These are phyloP conservation scores for Megaceryle torquata DNA, from an alignment of 2,113 vertebrate species.

Conservation along the genomic window DNA sequence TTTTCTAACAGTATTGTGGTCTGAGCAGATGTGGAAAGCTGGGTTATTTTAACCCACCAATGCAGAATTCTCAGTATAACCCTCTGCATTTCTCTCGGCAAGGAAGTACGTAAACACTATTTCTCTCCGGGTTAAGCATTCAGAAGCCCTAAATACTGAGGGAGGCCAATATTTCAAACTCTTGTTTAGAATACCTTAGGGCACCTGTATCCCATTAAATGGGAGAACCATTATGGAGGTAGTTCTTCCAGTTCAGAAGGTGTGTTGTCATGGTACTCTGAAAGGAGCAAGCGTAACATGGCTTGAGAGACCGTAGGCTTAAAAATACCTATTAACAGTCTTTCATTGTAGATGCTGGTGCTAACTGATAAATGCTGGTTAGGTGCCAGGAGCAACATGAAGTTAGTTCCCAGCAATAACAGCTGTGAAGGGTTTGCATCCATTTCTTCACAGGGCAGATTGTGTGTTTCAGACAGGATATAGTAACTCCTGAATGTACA, in stretches of 20 bases:
- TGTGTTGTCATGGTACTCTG: fast-evolving
- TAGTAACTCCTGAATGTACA: too few species aligned
- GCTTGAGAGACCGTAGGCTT: background rate
- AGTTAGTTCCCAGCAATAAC: background rate
- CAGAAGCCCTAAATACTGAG: background rate
- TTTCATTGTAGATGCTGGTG: background rate
- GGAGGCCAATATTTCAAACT: background rate
- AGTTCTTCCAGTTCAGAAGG: background rate
- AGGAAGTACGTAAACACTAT: background rate
- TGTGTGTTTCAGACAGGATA: too few species aligned
- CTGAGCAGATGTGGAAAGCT: background rate
- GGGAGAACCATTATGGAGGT: background rate
- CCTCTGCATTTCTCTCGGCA: background rate
- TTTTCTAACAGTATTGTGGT: background rate
- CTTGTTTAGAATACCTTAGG: background rate
- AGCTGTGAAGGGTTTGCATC: background rate
- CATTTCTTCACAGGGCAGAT: background rate
- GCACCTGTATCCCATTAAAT: background rate
- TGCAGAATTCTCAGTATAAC: background rate
- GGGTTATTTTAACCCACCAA: background rate
- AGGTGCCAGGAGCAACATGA: background rate
- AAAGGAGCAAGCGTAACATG: background rate
- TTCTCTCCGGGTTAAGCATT: background rate
- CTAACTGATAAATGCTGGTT: background rate
- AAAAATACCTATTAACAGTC: background rate